Conservation (phyloP, 2,113 vertebrate species). For the Polypterus senegalus region DNA sequence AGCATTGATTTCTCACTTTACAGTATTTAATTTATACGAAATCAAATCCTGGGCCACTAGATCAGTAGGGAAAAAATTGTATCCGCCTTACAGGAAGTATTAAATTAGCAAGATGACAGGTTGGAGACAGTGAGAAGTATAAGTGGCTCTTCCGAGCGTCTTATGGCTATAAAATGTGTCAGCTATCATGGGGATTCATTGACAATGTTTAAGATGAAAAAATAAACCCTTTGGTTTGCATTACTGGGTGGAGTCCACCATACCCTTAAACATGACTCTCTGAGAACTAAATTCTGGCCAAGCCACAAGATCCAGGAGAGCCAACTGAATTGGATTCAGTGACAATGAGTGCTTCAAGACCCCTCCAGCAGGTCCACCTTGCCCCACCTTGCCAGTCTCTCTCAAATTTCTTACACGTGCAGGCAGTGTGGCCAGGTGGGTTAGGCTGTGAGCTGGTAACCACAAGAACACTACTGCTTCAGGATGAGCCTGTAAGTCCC, state of each 20-base stretch:
- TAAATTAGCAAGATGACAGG: constrained; percentile 38
- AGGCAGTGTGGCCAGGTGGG: no score
- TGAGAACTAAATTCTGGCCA: constrained; percentile 54
- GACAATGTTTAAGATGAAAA: constrained; percentile 20
- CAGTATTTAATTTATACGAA: constrained; percentile 51
- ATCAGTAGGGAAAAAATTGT: constrained; percentile 20
- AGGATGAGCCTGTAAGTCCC: no score
- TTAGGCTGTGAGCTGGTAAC: no score
- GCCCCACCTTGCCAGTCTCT: no score
- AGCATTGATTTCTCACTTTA: constrained; percentile 50
- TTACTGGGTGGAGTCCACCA: constrained; percentile 34
- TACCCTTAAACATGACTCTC: constrained; percentile 38
- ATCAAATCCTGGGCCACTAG: constrained; percentile 42
- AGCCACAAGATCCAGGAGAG: constrained; percentile 34
- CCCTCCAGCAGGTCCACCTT: neutral
- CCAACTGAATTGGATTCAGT: constrained; percentile 34
- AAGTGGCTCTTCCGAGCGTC: constrained; percentile 17
- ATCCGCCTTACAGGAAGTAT: constrained; percentile 27
- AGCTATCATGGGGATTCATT: constrained; percentile 33
- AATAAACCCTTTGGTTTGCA: constrained; percentile 30
- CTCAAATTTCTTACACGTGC: no score
- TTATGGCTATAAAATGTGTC: constrained; percentile 31
- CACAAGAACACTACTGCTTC: no score
- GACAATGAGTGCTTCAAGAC: constrained; percentile 29
- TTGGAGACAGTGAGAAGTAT: constrained; percentile 21